These are phyloP conservation scores for Bombyx mori DNA, from an alignment of 1,140 invertebrate species.

Conservation along the genomic window ASM3026992v2 NC_085112.1:9598001-9598500, in stretches of 20 bases:
- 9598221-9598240: too few relatives aligned
- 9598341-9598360: background rate
- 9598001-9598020: slow-evolving; percentile 16
- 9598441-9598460: background rate
- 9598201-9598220: too few relatives aligned
- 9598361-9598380: too few relatives aligned
- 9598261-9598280: too few relatives aligned
- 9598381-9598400: too few relatives aligned
- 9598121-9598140: slow-evolving; percentile 30
- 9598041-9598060: slow-evolving; percentile 39
- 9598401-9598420: background rate
- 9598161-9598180: too few relatives aligned
- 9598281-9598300: too few relatives aligned
- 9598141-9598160: too few relatives aligned
- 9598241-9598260: too few relatives aligned
- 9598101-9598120: slow-evolving; percentile 38
- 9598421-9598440: background rate
- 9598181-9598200: too few relatives aligned
- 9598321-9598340: background rate
- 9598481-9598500: background rate
- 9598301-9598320: too few relatives aligned
- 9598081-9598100: slow-evolving; percentile 51
- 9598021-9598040: slow-evolving; percentile 21
- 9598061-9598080: slow-evolving; percentile 65
- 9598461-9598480: background rate